Conservation (phyloP, 2,797 vertebrate genomes). For the Gobio occitaniae region DNA sequence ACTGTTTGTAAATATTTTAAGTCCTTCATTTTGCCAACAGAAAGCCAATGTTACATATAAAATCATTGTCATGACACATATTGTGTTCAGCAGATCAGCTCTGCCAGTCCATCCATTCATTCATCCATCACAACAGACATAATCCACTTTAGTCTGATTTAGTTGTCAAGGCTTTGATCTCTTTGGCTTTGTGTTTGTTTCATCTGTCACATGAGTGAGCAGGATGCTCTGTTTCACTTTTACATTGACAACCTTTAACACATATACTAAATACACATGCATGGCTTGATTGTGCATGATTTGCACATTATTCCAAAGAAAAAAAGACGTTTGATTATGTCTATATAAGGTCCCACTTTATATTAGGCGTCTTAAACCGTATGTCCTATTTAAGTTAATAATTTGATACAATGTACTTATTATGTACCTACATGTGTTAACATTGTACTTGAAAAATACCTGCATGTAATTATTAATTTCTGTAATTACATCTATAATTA, state of each 20-base stretch:
- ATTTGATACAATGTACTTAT: neutral
- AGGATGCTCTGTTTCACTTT: conserved; percentile 41
- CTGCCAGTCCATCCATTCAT: conserved; percentile 26
- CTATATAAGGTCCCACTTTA: neutral
- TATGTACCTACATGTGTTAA: neutral
- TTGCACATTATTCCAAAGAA: too few species aligned
- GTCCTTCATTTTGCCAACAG: neutral
- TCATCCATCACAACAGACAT: conserved; percentile 42
- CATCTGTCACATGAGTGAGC: conserved; percentile 59
- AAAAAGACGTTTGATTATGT: neutral
- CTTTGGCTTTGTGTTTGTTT: conserved; percentile 51
- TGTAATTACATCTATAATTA: neutral
- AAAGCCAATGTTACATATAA: neutral
- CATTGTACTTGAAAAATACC: neutral
- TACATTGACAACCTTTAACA: neutral
- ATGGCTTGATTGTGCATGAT: neutral
- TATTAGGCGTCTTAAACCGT: neutral
- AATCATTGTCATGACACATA: conserved; percentile 1
- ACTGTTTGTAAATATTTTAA: neutral
- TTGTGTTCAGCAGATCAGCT: conserved; percentile 33
- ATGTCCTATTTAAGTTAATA: too few species aligned
- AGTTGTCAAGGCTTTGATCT: conserved; percentile 40
- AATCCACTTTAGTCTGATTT: conserved; percentile 56
- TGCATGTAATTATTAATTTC: neutral
- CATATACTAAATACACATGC: neutral